Percentiles rank a stretch among this genome's conserved stretches.
Evolutionary conservation across 2,888 invertebrate genomes (phyloP).

Genomic region (Drosophila infuscata): DNA sequence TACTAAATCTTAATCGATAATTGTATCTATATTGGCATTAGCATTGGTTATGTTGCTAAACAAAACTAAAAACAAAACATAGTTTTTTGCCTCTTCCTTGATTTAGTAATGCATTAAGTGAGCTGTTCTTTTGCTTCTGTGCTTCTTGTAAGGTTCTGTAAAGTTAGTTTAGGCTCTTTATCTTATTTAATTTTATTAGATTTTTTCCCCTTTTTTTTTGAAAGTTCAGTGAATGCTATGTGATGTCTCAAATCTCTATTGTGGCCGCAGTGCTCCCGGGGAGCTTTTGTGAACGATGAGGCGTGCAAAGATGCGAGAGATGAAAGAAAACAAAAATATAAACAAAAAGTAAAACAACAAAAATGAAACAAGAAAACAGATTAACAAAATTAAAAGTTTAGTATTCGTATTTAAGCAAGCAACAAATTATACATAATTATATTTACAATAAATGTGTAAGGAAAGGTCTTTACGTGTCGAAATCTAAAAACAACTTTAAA

Average conservation of each 20-base stretch:
- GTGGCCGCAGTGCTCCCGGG: conserved; percentile 73
- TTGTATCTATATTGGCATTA: conserved; percentile 38
- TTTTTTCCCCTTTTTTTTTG: conserved; percentile 28
- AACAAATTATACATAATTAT: conserved; percentile 81
- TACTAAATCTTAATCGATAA: conserved; percentile 51
- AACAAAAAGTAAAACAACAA: conserved; percentile 16
- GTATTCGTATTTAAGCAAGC: conserved; percentile 79
- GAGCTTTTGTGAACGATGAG: conserved; percentile 49
- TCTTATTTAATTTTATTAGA: conserved; percentile 17
- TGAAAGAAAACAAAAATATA: conserved; percentile 43
- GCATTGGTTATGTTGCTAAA: conserved; percentile 44
- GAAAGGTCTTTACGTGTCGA: conserved; percentile 76
- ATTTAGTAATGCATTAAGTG: conserved; percentile 35
- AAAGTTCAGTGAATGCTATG: conserved; percentile 71
- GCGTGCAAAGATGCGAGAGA: conserved; percentile 55
- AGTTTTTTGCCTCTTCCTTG: conserved; percentile 27
- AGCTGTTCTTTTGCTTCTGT: conserved; percentile 57
- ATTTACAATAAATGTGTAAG: conserved; percentile 80
- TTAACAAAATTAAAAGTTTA: conserved; percentile 78
- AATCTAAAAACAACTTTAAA: conserved; percentile 40
- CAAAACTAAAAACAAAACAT: conserved; percentile 7
- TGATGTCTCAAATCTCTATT: conserved; percentile 79
- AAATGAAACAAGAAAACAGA: conserved; percentile 57
- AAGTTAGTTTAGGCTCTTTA: conserved; percentile 66
- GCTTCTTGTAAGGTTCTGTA: conserved; percentile 60